These are phyloP conservation scores for Zhengitettix transpicula DNA, from an alignment of 2,888 invertebrate genomes.

Conservation along the genomic window DNA sequence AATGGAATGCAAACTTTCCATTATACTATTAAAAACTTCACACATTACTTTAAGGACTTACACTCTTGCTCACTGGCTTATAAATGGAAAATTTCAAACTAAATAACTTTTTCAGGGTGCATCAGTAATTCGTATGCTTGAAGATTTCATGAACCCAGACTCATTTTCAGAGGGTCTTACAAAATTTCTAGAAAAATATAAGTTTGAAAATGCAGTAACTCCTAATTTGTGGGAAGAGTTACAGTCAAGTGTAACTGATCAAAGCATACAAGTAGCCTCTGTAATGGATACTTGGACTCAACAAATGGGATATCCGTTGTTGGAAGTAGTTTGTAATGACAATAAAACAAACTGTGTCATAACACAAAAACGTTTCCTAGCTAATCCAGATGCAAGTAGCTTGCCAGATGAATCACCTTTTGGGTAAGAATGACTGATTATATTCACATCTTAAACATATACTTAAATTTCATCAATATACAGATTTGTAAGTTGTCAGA, in stretches of 20 bases:
- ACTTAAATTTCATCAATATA: too few species aligned
- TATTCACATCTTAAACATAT: too few species aligned
- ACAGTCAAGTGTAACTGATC: constrained; percentile 32
- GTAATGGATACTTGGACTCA: constrained; percentile 81
- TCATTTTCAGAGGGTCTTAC: constrained; percentile 56
- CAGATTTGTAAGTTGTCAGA: too few species aligned
- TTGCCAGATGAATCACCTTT: constrained; percentile 28
- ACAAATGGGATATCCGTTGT: constrained; percentile 75
- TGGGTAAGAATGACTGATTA: constrained; percentile 20
- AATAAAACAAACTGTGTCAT: constrained; percentile 23
- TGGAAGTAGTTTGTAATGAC: constrained; percentile 35
- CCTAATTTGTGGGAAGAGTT: constrained; percentile 55
- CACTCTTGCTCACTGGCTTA: too few species aligned
- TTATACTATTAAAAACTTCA: too few species aligned
- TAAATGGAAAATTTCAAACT: too few species aligned
- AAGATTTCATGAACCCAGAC: constrained; percentile 55
- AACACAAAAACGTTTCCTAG: constrained; percentile 54
- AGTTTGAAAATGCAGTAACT: constrained; percentile 63
- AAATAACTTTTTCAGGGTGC: constrained; percentile 34
- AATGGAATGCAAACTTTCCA: too few species aligned
- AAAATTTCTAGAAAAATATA: constrained; percentile 52
- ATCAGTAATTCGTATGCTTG: constrained; percentile 74
- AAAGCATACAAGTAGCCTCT: constrained; percentile 33
- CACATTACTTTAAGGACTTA: too few species aligned
- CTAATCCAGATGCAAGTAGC: constrained; percentile 40